Evolutionary conservation across 2,113 vertebrate genomes (phyloP).

Genomic region (Mirza zaza): DNA sequence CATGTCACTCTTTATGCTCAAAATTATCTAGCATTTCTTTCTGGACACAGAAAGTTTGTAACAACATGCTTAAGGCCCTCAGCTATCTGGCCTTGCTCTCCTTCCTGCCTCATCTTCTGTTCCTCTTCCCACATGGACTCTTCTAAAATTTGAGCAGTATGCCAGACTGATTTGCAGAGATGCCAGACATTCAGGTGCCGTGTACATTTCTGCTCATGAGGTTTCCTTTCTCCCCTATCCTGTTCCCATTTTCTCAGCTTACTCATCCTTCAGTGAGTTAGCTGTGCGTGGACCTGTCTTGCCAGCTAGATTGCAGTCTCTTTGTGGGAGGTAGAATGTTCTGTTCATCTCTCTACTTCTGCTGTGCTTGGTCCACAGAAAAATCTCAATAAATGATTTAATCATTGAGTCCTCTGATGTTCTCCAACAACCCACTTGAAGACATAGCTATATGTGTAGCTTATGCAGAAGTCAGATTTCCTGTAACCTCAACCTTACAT

Average conservation of each 20-base stretch:
- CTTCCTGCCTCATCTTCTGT: background rate
- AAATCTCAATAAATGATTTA: conserved; percentile 28
- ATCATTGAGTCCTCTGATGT: background rate
- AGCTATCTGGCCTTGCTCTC: background rate
- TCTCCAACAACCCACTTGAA: background rate
- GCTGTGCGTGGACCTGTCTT: background rate
- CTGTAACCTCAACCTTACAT: background rate
- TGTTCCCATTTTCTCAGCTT: background rate
- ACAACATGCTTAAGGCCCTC: background rate
- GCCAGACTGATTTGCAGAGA: background rate
- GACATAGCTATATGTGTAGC: background rate
- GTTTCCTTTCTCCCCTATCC: background rate
- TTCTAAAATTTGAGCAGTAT: background rate
- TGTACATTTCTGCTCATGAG: background rate
- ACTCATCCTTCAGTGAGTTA: background rate
- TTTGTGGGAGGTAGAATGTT: background rate
- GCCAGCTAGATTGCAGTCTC: background rate
- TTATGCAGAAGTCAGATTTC: background rate
- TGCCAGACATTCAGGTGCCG: background rate
- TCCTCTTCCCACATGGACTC: background rate
- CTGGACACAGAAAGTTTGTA: background rate
- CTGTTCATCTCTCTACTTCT: background rate
- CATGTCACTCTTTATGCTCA: background rate
- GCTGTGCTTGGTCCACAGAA: background rate
- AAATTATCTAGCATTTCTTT: background rate